A percentile compares a stretch with the other conserved stretches of the same genome.
Evolutionary conservation across 1,140 invertebrate genomes (phyloP).

Genomic region (Pollicipes pollicipes): DNA sequence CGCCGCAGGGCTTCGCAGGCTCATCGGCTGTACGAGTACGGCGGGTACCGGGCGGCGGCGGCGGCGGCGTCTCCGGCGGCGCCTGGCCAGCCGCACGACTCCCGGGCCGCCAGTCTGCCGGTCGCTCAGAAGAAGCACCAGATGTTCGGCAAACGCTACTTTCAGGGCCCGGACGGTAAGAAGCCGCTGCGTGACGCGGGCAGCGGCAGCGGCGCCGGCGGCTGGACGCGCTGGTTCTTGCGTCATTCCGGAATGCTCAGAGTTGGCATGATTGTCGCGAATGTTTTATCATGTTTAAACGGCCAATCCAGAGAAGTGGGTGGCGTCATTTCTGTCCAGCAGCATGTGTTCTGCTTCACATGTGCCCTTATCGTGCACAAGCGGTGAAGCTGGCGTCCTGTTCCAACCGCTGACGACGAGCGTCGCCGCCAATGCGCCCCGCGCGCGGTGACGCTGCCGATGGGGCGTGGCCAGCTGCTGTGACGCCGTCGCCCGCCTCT

Average conservation of each 20-base stretch:
- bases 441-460: no score
- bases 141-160: constrained; percentile 69
- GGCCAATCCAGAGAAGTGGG: no score
- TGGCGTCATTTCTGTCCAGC: no score
- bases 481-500: constrained; percentile 26
- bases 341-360: no score
- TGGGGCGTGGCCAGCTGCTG: constrained; percentile 25
- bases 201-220: constrained; percentile 27
- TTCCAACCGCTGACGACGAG: no score
- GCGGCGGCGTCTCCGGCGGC: background rate
- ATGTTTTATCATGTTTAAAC: no score
- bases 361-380: no score
- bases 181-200: constrained; percentile 16
- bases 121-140: constrained; percentile 78
- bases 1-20: background rate
- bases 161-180: constrained; percentile 36
- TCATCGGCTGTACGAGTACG: background rate
- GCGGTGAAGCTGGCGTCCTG: no score
- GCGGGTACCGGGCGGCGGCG: background rate
- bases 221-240: no score
- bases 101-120: constrained; percentile 21
- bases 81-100: background rate
- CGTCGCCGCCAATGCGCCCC: no score
- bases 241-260: no score
- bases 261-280: no score